Conservation (phyloP, 23 tunicate genomes). For the Diplosoma virens region DNA sequence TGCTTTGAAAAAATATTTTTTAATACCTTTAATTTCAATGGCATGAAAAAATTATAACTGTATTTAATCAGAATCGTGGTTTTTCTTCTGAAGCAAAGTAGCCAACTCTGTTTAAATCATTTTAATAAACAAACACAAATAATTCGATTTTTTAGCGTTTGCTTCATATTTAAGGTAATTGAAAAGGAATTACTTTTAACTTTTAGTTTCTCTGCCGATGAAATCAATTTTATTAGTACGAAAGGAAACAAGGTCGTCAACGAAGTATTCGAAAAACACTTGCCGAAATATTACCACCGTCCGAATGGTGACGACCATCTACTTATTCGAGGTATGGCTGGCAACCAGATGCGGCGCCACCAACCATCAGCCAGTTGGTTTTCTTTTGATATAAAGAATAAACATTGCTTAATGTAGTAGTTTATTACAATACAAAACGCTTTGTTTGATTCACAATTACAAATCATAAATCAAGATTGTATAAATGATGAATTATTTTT, state of each 20-base stretch:
- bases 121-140: too few relatives aligned
- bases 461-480: too few relatives aligned
- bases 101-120: not conserved
- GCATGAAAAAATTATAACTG: not conserved
- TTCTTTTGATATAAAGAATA: not conserved
- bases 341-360: too few relatives aligned
- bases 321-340: conserved; percentile 46
- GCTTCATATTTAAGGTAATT: too few relatives aligned
- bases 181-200: not conserved
- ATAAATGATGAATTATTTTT: too few relatives aligned
- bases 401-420: too few relatives aligned
- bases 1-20: not conserved
- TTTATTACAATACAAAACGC: too few relatives aligned
- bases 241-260: conserved; percentile 57
- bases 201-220: conserved; percentile 49
- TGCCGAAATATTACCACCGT: conserved; percentile 68
- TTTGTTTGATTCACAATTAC: too few relatives aligned
- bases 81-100: too few relatives aligned
- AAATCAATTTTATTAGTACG: conserved; percentile 30
- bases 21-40: not conserved
- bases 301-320: conserved; percentile 43
- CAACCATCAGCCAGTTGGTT: not conserved
- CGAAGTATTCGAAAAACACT: conserved; percentile 39
- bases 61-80: not conserved
- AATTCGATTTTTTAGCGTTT: too few relatives aligned